These are phyloP conservation scores for Ophiothrix spiculata DNA, from an alignment of 35 echinoderm and acorn worm genomes.

Conservation along the genomic window DNA sequence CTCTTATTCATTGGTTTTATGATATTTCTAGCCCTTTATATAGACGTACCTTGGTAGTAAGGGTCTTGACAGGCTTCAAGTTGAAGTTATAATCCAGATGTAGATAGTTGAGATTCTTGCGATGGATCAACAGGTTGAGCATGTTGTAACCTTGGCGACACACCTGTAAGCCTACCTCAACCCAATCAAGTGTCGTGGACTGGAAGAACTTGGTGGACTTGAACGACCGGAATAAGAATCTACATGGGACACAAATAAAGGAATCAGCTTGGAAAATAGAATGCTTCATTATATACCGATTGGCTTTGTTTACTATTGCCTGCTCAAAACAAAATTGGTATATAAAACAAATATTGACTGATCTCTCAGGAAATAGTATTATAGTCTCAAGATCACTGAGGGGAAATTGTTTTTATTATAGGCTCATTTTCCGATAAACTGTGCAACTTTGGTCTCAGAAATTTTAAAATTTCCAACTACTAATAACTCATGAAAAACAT, in stretches of 20 bases:
- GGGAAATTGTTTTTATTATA: no score
- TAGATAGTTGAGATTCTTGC: conserved; percentile 99
- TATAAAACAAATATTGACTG: no score
- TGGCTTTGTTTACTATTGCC: no score
- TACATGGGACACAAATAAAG: conserved; percentile 1
- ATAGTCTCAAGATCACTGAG: no score
- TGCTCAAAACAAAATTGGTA: no score
- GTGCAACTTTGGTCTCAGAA: no score
- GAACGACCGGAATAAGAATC: conserved; percentile 95
- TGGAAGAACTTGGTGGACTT: conserved; percentile 99
- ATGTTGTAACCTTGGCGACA: conserved; percentile 99
- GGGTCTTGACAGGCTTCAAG: conserved; percentile 94
- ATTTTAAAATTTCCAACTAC: no score
- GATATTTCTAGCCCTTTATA: neutral
- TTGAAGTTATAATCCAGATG: conserved; percentile 99
- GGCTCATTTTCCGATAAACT: no score
- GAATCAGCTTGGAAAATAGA: no score
- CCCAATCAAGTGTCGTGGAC: conserved; percentile 93
- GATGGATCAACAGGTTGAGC: conserved; percentile 94
- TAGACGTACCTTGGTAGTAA: conserved; percentile 74
- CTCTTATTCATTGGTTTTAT: neutral
- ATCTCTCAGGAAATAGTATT: no score
- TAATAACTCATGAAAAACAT: no score
- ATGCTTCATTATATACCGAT: no score
- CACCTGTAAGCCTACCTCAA: conserved; percentile 83